A percentile compares a stretch with the other conserved stretches of the same genome.
These are phyloP conservation scores for Amblyteles armatorius DNA, from an alignment of 2,888 invertebrate species.

Conservation along the genomic window DNA sequence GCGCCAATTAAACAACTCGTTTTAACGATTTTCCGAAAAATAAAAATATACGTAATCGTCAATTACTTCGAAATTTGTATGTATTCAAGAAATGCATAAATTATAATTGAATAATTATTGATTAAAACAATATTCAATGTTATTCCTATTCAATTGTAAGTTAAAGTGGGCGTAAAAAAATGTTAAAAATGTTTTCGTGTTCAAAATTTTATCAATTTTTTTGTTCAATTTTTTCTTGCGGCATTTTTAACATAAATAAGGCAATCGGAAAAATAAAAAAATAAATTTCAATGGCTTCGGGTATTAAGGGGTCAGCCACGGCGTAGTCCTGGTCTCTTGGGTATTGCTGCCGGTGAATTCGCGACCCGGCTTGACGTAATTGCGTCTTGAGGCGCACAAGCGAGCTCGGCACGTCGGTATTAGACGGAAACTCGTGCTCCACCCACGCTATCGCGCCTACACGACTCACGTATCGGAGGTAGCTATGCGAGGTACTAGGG, in stretches of 20 bases:
- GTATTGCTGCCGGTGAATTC: conserved; percentile 39
- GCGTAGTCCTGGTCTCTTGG: conserved; percentile 6
- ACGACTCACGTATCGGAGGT: conserved; percentile 51
- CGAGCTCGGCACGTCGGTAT: conserved; percentile 33
- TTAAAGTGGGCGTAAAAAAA: neutral
- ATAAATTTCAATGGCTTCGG: neutral
- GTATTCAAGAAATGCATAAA: too few relatives aligned
- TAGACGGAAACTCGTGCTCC: conserved; percentile 61
- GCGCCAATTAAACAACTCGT: neutral
- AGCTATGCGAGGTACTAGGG: conserved; percentile 37
- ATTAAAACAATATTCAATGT: neutral
- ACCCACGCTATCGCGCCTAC: conserved; percentile 37
- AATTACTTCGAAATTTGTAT: neutral
- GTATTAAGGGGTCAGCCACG: conserved; percentile 1
- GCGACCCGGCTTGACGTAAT: conserved; percentile 60
- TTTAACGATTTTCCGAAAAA: neutral
- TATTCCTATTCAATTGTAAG: too few relatives aligned
- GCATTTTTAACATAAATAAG: conserved; percentile 4
- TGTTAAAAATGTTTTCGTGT: neutral
- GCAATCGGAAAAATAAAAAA: conserved; percentile 5
- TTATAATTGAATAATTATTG: neutral
- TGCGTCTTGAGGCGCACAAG: conserved; percentile 52
- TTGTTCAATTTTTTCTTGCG: neutral
- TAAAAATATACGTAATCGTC: neutral
- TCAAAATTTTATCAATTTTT: neutral